A percentile compares a stretch with the other conserved stretches of the same genome.
Evolutionary conservation across 2,888 invertebrate genomes (phyloP).

Genomic region (Melieria crassipennis): DNA sequence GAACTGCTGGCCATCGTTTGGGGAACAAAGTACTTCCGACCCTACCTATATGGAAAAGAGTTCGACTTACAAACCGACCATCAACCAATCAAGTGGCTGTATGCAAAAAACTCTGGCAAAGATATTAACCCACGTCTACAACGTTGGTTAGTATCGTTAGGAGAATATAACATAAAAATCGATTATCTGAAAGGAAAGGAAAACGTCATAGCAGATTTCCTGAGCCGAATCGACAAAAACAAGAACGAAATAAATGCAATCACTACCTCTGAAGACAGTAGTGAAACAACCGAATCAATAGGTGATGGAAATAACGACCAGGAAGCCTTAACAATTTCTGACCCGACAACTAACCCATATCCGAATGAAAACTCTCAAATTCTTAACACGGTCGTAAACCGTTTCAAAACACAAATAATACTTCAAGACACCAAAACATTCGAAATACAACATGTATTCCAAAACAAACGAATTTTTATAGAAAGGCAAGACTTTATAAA

Average conservation of each 20-base stretch:
- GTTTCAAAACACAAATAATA: neutral
- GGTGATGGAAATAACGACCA: no score
- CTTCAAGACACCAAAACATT: neutral
- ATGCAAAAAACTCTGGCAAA: neutral
- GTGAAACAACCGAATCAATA: no score
- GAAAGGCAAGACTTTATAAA: neutral
- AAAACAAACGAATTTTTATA: neutral
- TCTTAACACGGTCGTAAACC: neutral
- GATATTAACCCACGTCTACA: neutral
- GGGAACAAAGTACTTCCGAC: neutral
- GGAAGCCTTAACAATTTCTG: no score
- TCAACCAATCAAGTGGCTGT: neutral
- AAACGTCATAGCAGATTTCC: constrained; percentile 29
- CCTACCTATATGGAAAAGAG: neutral
- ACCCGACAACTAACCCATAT: no score
- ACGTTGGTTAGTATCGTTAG: neutral
- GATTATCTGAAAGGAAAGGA: constrained; percentile 29
- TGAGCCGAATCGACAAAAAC: neutral
- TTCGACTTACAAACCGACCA: constrained; percentile 6
- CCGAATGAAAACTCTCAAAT: neutral
- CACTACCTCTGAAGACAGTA: no score
- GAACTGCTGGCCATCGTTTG: constrained; percentile 1
- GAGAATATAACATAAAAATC: neutral
- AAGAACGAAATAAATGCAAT: no score
- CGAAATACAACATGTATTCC: neutral